These are phyloP conservation scores for Rhynchomys soricoides DNA, from an alignment of 2,113 vertebrate genomes.

Conservation along the genomic window DNA sequence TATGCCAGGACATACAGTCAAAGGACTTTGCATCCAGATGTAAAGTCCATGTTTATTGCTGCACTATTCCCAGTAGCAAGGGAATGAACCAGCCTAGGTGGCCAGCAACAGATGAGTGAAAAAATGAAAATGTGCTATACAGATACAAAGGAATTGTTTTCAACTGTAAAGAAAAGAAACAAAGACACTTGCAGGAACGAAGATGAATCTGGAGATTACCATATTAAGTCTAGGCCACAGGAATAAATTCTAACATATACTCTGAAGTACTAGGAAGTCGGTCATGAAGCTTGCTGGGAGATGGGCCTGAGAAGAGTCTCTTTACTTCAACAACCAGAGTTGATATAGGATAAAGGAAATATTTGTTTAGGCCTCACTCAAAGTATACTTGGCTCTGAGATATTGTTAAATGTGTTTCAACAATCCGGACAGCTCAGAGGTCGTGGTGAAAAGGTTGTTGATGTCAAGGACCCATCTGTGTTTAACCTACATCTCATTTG, in stretches of 20 bases:
- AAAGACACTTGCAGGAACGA: not conserved
- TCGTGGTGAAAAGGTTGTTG: constrained; percentile 38
- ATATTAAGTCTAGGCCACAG: not conserved
- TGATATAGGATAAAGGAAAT: not conserved
- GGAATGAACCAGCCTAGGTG: not conserved
- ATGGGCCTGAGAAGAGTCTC: not conserved
- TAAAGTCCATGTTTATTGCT: not conserved
- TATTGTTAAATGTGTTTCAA: constrained; percentile 33
- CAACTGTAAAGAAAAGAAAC: not conserved
- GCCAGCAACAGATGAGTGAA: not conserved
- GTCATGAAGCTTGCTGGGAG: not conserved
- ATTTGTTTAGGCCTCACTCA: not conserved
- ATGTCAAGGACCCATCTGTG: constrained; percentile 43
- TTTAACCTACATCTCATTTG: constrained; percentile 31
- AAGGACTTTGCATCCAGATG: not conserved
- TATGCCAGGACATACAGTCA: too few species aligned
- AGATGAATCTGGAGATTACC: not conserved
- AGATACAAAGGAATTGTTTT: not conserved
- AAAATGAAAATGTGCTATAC: not conserved
- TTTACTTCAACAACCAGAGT: not conserved
- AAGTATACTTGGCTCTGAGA: not conserved
- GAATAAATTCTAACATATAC: constrained; percentile 6
- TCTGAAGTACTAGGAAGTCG: not conserved
- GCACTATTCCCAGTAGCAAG: not conserved
- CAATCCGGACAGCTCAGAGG: constrained; percentile 37